These are phyloP conservation scores for Stenchaetothrips biformis DNA, from an alignment of 2,888 invertebrate genomes.

Conservation along the genomic window DNA sequence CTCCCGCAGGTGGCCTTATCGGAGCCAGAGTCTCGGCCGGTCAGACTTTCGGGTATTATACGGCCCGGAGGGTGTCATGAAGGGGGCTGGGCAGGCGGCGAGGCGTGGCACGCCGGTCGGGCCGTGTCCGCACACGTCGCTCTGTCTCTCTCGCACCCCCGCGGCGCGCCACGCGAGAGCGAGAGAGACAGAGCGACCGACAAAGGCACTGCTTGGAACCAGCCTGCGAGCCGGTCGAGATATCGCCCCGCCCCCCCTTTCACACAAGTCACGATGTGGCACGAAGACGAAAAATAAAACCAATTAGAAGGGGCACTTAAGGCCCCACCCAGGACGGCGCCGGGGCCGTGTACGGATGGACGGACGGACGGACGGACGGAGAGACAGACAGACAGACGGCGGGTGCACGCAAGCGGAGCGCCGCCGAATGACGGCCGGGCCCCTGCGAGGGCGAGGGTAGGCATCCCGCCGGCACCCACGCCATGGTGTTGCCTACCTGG, in stretches of 20 bases:
- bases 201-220: neutral
- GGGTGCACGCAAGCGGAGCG: neutral
- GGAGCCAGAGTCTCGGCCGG: neutral
- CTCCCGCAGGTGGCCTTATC: neutral
- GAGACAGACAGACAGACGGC: too few species aligned
- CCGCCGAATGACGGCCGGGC: neutral
- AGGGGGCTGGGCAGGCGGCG: neutral
- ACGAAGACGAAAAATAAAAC: neutral
- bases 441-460: too few species aligned
- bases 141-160: neutral
- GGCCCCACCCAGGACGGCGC: neutral
- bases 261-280: neutral
- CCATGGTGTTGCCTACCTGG: too few species aligned
- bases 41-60: constrained; percentile 20
- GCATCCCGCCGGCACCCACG: too few species aligned
- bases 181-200: neutral
- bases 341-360: neutral
- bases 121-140: neutral
- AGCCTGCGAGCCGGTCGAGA: neutral
- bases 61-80: neutral
- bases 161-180: neutral
- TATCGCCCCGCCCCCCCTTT: neutral
- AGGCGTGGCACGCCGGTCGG: too few species aligned
- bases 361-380: neutral
- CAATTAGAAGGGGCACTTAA: constrained; percentile 8